These are phyloP conservation scores for Tyria jacobaeae DNA, from an alignment of 2,888 invertebrate species.

Conservation along the genomic window DNA sequence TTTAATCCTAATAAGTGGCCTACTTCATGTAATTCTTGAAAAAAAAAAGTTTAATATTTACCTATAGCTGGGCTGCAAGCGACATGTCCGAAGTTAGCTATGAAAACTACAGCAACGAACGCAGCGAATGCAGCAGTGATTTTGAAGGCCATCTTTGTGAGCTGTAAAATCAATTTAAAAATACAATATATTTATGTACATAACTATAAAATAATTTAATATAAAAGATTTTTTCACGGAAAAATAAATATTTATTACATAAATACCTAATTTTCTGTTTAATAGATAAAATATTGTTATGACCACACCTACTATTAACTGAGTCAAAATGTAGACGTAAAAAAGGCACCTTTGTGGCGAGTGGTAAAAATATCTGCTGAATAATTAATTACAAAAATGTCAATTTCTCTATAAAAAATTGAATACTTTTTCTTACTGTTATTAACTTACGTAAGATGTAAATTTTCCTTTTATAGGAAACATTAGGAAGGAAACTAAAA, in stretches of 20 bases:
- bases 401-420: background rate
- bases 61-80: slow-evolving; percentile 77
- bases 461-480: background rate
- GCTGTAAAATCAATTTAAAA: slow-evolving; percentile 20
- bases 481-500: background rate
- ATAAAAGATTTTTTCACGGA: background rate
- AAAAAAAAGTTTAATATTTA: slow-evolving; percentile 53
- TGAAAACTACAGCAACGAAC: slow-evolving; percentile 58
- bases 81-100: slow-evolving; percentile 60
- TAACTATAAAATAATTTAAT: too few relatives aligned
- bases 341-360: too few relatives aligned
- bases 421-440: background rate
- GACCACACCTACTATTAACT: too few relatives aligned
- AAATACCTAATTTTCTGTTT: too few relatives aligned
- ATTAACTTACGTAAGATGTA: background rate
- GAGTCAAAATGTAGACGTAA: too few relatives aligned
- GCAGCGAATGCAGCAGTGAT: slow-evolving; percentile 62
- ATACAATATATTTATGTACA: too few relatives aligned
- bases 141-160: slow-evolving; percentile 70
- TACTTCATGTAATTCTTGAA: background rate
- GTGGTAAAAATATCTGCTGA: too few relatives aligned
- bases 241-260: too few relatives aligned
- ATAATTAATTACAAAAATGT: too few relatives aligned
- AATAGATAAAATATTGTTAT: too few relatives aligned
- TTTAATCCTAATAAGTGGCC: too few relatives aligned